A percentile compares a stretch with the other conserved stretches of the same genome.
phyloP scores from a whole-genome alignment of 2,797 vertebrate genomes.

The Labeo calbasu region DNA sequence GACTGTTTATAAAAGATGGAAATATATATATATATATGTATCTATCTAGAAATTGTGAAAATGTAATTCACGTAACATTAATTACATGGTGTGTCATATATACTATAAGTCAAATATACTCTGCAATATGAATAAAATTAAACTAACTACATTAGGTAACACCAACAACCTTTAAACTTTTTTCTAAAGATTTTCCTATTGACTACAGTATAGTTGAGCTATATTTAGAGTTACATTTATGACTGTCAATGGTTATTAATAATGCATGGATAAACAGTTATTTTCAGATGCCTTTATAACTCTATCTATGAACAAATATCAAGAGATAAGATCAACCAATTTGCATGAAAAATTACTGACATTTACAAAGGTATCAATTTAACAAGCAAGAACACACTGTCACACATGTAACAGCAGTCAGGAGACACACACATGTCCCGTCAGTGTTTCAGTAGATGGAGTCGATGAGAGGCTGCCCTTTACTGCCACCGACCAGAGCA shows the following conservation, averaged over 20 bases:
- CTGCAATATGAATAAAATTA: background rate
- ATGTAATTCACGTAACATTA: too few relatives aligned
- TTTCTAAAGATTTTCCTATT: background rate
- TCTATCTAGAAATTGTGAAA: too few relatives aligned
- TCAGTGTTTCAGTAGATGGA: conserved; percentile 14
- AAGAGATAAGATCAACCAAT: conserved; percentile 8
- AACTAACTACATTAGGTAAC: background rate
- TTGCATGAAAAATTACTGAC: conserved; percentile 15
- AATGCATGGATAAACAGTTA: background rate
- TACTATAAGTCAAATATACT: background rate
- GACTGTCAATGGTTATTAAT: background rate
- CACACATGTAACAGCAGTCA: background rate
- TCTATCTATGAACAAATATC: background rate
- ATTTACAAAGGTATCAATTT: conserved; percentile 10
- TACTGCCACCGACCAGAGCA: conserved; percentile 21
- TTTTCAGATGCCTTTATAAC: background rate
- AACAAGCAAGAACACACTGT: background rate
- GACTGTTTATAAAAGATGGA: too few relatives aligned
- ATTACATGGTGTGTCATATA: too few relatives aligned
- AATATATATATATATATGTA: too few relatives aligned
- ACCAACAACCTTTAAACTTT: too few relatives aligned
- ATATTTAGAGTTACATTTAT: background rate
- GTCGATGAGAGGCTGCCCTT: conserved; percentile 23
- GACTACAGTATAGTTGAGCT: background rate
- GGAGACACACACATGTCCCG: background rate